Percentiles rank a stretch among this genome's conserved stretches.
phyloP scores from a whole-genome alignment of 2,888 invertebrate genomes.

The Ormyrus rosae region DNA sequence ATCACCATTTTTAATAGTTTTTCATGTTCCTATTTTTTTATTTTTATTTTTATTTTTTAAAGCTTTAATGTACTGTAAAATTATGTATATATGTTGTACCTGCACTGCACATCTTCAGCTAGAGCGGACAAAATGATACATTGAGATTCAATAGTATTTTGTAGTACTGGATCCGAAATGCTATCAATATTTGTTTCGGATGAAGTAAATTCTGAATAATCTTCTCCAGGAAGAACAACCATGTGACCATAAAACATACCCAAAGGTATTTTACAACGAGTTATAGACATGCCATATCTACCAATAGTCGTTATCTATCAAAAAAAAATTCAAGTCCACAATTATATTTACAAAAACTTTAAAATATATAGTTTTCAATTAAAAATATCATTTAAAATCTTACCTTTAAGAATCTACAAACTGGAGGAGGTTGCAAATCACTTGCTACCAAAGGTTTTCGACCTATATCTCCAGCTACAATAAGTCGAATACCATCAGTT shows the following conservation, averaged over 20 bases:
- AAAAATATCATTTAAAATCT: conserved; percentile 43
- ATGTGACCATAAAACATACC: conserved; percentile 96
- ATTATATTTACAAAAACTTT: not conserved
- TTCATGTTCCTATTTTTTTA: too few species aligned
- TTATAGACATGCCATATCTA: conserved; percentile 93
- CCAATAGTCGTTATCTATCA: conserved; percentile 91
- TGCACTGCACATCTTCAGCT: conserved; percentile 88
- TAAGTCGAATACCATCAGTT: conserved; percentile 88
- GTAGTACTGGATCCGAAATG: conserved; percentile 65
- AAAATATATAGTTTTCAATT: conserved; percentile 2
- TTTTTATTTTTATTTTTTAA: too few species aligned
- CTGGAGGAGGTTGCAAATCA: conserved; percentile 92
- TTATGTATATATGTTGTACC: conserved; percentile 73
- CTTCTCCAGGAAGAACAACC: conserved; percentile 81
- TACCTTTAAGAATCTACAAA: conserved; percentile 93
- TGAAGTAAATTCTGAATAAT: conserved; percentile 73
- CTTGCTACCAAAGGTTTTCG: conserved; percentile 89
- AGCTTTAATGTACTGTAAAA: too few species aligned
- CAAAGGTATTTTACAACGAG: conserved; percentile 91
- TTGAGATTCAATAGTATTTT: conserved; percentile 78
- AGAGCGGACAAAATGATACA: conserved; percentile 82
- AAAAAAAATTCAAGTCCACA: conserved; percentile 39
- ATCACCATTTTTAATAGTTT: too few species aligned
- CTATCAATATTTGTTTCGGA: conserved; percentile 67
- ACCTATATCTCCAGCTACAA: conserved; percentile 92